These are phyloP conservation scores for Acrossocheilus fasciatus DNA, from an alignment of 2,797 vertebrate genomes.

Conservation along the genomic window DNA sequence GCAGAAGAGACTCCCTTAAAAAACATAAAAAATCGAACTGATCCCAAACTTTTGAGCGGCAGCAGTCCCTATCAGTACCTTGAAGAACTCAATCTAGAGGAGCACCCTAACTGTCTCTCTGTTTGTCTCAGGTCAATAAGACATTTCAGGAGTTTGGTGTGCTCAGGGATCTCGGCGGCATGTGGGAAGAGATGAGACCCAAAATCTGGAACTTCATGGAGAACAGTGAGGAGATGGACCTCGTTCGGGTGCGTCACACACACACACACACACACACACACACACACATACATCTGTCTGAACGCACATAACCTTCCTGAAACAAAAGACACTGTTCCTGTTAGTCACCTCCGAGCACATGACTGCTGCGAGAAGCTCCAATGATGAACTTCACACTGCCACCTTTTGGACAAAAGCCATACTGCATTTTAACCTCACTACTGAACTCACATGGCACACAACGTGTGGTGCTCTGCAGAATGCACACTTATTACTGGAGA, in stretches of 20 bases:
- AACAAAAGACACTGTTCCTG: conserved; percentile 16
- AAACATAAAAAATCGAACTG: no score
- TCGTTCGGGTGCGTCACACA: conserved; percentile 84
- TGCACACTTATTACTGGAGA: not conserved
- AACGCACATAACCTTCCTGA: conserved; percentile 3
- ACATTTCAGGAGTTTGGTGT: conserved; percentile 95
- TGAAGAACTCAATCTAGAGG: not conserved
- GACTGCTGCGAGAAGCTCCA: not conserved
- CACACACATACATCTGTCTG: not conserved
- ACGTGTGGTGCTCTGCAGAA: conserved; percentile 40
- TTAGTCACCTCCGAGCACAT: conserved; percentile 15
- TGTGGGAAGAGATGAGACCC: conserved; percentile 94
- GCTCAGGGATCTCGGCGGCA: conserved; percentile 90
- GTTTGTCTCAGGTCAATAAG: conserved; percentile 86
- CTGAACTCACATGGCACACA: conserved; percentile 47
- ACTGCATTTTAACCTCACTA: conserved; percentile 31
- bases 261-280: not conserved
- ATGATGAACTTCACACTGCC: conserved; percentile 31
- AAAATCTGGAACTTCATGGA: conserved; percentile 94
- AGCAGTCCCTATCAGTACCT: not conserved
- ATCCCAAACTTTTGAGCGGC: not conserved
- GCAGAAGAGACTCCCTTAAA: no score
- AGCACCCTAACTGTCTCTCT: not conserved
- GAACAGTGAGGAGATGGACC: conserved; percentile 88
- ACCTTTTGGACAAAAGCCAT: conserved; percentile 24